Evolutionary conservation across 1,140 invertebrate genomes (phyloP), one percentile per base, ranked within the genome.

Genomic region (Polypedilum vanderplanki): DNA sequence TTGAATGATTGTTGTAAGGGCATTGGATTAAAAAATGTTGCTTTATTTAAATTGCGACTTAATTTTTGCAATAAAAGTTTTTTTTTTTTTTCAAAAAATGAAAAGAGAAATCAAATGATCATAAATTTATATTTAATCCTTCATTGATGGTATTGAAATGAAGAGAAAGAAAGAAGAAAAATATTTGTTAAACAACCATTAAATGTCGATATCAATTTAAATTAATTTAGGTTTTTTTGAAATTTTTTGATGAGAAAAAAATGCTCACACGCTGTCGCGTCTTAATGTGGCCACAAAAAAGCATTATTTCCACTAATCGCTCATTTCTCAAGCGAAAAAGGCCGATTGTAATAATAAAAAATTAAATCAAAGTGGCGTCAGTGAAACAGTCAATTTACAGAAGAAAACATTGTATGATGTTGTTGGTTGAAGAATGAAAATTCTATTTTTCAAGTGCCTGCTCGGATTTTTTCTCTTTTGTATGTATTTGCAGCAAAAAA

Each of bases 331-430:
- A 70, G 20, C 17, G 20, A 70, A 70, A 70, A 70, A 70, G 20
- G 65, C 65, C 17, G 20, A 70, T 8, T 70, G 65, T 70, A 70
- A 70, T 70, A 70, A 33, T 33, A 5, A 33, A 70, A 70, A 70
- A 70, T 70, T 70, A 70, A 70, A 70, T 70, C 65, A 70, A 70
- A 70, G 65, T 70, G 65, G 65, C 65, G 65, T 70, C 65, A 70
- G 65, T 70, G 17, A 70, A 22, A 9, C 17, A 70, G 65, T 57
- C 46, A 57, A 57, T 57, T 57, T 57, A 57, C 46, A 57, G n/a
- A 57, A 70, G 65, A 18, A 70, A 18, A 70, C 17, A n/a, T 70
- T 18, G 65, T 33, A 70, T 20, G 64, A 70, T 18, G 17, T 7
- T 70, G 8, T 33, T 33, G 1, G 24, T 33, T 33, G 24, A 3